Percentiles rank a stretch among this genome's conserved stretches.
These are phyloP conservation scores for Aphelenchoides bicaudatus DNA, from an alignment of 2,888 invertebrate species.

Conservation along the genomic window DNA sequence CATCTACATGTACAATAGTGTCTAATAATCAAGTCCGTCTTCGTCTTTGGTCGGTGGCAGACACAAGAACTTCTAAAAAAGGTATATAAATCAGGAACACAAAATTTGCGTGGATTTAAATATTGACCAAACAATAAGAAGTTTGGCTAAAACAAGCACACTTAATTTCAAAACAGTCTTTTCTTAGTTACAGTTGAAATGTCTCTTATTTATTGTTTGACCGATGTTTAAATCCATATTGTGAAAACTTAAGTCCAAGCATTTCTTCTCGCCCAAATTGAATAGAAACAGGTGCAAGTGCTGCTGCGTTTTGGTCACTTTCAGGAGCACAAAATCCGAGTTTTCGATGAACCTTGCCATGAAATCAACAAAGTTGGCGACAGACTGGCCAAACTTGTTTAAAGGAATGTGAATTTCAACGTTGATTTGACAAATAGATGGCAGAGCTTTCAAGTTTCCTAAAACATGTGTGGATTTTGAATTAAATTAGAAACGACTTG, in stretches of 20 bases:
- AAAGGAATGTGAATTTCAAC: not conserved
- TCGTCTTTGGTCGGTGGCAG: too few species aligned
- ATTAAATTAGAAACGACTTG: not conserved
- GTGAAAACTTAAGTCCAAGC: not conserved
- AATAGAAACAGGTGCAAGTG: conserved; percentile 7
- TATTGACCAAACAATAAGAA: too few species aligned
- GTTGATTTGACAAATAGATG: conserved; percentile 6
- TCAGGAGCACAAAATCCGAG: conserved; percentile 1
- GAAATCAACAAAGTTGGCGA: not conserved
- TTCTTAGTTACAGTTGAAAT: too few species aligned
- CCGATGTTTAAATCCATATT: not conserved
- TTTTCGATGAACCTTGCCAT: not conserved
- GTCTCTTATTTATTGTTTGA: too few species aligned
- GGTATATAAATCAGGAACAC: too few species aligned
- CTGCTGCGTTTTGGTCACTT: not conserved
- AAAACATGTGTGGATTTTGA: not conserved
- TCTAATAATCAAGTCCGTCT: too few species aligned
- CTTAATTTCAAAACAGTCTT: too few species aligned
- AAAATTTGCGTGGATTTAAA: too few species aligned
- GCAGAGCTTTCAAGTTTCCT: conserved; percentile 13
- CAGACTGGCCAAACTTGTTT: not conserved
- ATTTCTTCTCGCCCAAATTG: conserved; percentile 4
- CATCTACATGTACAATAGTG: too few species aligned
- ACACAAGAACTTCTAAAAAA: too few species aligned
- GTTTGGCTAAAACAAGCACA: too few species aligned